phyloP scores from a whole-genome alignment of 2,113 vertebrate species.

The Marmota monax region DNA sequence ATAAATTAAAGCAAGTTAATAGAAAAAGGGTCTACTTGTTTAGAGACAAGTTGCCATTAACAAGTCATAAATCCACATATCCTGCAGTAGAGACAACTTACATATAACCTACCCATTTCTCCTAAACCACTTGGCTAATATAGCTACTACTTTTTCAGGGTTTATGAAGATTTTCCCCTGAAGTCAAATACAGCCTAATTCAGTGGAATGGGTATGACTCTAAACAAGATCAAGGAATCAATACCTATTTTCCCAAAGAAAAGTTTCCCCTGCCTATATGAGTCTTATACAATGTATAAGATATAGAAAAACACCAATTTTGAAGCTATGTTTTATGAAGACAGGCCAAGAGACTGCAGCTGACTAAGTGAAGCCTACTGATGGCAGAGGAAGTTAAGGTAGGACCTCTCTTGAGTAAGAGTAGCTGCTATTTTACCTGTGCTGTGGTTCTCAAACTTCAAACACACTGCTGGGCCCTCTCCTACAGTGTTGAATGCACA shows the following conservation, averaged over 20 bases:
- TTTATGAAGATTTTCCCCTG: background rate
- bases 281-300: background rate
- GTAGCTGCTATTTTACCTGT: background rate
- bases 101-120: background rate
- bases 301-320: background rate
- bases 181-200: background rate
- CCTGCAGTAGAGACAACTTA: background rate
- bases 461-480: background rate
- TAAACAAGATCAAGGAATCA: background rate
- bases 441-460: background rate
- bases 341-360: background rate
- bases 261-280: background rate
- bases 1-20: background rate
- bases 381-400: background rate
- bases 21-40: background rate
- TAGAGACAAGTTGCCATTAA: background rate
- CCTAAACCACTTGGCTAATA: background rate
- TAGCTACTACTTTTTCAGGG: background rate
- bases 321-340: background rate
- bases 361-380: background rate
- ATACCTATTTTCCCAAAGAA: background rate
- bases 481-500: background rate
- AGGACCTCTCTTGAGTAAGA: rapidly evolving
- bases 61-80: background rate
- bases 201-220: background rate